Evolutionary conservation across 1,140 invertebrate genomes (phyloP).

Genomic region (Ruditapes philippinarum): DNA sequence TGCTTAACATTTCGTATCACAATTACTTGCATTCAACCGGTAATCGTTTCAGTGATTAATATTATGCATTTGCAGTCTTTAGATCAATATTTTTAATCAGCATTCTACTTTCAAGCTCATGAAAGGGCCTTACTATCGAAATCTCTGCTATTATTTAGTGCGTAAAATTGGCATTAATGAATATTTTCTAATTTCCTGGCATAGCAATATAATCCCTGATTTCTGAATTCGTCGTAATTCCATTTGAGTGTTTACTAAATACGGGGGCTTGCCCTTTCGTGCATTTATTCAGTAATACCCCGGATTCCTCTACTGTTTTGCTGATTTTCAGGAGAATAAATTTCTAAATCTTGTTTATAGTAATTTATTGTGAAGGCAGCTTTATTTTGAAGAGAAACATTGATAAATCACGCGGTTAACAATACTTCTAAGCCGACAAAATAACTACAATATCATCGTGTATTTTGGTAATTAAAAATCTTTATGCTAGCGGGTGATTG

Average conservation of each 20-base stretch:
- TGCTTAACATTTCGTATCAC: neutral
- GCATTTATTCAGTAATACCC: neutral
- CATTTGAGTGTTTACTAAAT: slow-evolving; percentile 14
- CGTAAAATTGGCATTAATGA: slow-evolving; percentile 60
- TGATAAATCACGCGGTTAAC: neutral
- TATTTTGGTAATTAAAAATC: slow-evolving; percentile 9
- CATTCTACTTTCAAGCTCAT: neutral
- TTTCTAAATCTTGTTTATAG: neutral
- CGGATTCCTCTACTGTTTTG: neutral
- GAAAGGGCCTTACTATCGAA: neutral
- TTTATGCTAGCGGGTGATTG: neutral
- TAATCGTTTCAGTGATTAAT: slow-evolving; percentile 43
- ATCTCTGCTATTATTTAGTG: slow-evolving; percentile 36
- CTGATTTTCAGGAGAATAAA: neutral
- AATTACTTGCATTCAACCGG: slow-evolving; percentile 3
- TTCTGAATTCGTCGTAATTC: slow-evolving; percentile 20
- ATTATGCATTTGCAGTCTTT: slow-evolving; percentile 30
- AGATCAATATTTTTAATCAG: slow-evolving; percentile 61
- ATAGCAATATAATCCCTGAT: slow-evolving; percentile 26
- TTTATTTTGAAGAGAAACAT: neutral
- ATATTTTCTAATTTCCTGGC: slow-evolving; percentile 64
- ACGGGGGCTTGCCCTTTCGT: neutral
- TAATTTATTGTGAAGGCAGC: neutral
- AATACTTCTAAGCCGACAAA: neutral
- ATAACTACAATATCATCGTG: neutral